Conservation (phyloP, 2,113 vertebrate species). For the Sceloporus tristichus region DNA sequence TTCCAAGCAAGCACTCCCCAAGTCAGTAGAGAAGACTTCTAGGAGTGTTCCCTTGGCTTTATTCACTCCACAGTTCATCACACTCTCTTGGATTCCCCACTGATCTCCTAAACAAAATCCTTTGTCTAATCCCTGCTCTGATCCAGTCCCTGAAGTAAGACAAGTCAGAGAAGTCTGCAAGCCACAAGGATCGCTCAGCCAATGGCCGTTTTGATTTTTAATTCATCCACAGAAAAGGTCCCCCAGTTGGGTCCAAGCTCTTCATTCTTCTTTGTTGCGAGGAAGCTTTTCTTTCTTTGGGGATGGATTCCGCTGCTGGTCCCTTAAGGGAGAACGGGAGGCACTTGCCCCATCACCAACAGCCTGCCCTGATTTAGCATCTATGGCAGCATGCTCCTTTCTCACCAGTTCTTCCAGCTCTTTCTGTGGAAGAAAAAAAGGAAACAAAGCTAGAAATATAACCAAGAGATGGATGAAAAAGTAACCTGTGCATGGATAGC, state of each 20-base stretch:
- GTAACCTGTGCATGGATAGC: background rate
- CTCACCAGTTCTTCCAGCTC: conserved; percentile 88
- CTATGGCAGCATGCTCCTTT: conserved; percentile 84
- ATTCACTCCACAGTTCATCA: background rate
- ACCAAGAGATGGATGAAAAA: background rate
- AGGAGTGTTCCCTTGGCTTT: no score
- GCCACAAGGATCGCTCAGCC: background rate
- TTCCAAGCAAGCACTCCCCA: background rate
- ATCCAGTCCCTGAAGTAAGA: background rate
- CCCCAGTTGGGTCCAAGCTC: background rate
- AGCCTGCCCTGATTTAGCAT: conserved; percentile 61
- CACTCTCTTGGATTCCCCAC: background rate
- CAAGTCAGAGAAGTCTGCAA: background rate
- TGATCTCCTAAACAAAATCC: background rate
- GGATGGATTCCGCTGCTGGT: background rate
- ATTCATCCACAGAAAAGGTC: background rate
- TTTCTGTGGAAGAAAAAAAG: conserved; percentile 66
- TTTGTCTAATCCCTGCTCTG: no score
- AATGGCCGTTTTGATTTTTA: background rate
- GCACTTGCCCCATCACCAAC: background rate
- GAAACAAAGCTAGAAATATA: background rate
- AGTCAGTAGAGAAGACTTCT: background rate
- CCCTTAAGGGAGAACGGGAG: background rate
- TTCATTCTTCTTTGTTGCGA: conserved; percentile 13
- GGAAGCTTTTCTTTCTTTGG: background rate